Conservation (phyloP, 2,113 vertebrate species). For the Rana temporaria region DNA sequence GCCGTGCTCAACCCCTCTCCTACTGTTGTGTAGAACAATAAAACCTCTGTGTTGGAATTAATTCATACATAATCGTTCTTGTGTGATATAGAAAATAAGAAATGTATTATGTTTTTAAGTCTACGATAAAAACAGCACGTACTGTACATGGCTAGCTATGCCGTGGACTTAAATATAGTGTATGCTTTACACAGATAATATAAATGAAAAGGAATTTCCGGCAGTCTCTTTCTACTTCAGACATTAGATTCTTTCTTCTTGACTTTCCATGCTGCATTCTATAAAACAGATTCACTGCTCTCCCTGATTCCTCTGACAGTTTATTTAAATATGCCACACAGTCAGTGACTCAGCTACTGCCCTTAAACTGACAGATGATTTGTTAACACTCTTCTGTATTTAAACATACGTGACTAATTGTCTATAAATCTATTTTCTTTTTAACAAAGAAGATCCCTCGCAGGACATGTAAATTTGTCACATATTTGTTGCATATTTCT, state of each 20-base stretch:
- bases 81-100: too few species aligned
- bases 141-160: too few species aligned
- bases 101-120: too few species aligned
- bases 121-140: too few species aligned
- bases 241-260: neutral
- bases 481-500: slow-evolving; percentile 17
- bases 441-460: neutral
- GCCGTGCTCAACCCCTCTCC: too few species aligned
- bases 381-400: slow-evolving; percentile 9
- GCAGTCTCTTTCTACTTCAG: neutral
- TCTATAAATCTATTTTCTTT: slow-evolving; percentile 28
- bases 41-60: too few species aligned
- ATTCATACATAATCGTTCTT: too few species aligned
- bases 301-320: neutral
- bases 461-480: slow-evolving; percentile 18
- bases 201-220: too few species aligned
- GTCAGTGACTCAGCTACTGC: neutral
- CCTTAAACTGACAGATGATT: slow-evolving; percentile 6
- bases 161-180: too few species aligned
- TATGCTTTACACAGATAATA: too few species aligned
- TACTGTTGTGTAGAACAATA: too few species aligned
- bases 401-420: slow-evolving; percentile 49
- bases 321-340: slow-evolving; percentile 32
- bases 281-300: neutral
- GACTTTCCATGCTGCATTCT: neutral